Evolutionary conservation across 2,113 vertebrate species (phyloP), one percentile per base, ranked within the genome.

Genomic region (Lamprologus lemairii): DNA sequence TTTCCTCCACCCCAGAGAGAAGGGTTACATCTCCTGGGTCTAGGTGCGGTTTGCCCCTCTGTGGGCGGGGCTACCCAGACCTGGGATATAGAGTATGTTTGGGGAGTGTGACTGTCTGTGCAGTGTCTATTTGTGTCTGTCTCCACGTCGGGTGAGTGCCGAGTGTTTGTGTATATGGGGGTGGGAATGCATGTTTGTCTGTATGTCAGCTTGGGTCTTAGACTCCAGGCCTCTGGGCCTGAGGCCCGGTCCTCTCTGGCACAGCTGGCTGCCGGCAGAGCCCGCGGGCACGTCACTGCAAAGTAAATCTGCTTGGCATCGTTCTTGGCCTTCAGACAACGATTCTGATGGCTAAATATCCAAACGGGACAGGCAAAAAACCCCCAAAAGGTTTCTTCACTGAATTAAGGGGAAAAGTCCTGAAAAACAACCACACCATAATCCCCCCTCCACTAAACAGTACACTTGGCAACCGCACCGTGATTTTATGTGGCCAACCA

Each of bases 11-110:
- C 53, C 53, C 53, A 54, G 53, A 54, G 53, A 54, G n/a, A 54
- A 54, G 6, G n/a, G n/a, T 23, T 23, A 51, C 49, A 54, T 4
- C 10, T 54, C n/a, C 2, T 54, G 51, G 51, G 51, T 51, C 5
- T 1, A 0, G 49, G 49, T 53, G 0, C 3, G 2, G 49, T 6
- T 53, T 53, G 49, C 51, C 19, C 9, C 51, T 53, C 51, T 53
- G 51, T 0, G 19, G 5, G 51, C 1, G 1, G 19, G 19, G 19
- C 3, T 21, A 53, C 51, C 19, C 1, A 0, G 51, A 53, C 19
- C 19, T 21, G 51, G 51, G 51, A 11, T 11, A 21, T 54, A 54
- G 51, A 54, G 9, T 21, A 54, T 11, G 0, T 21, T 54, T 54
- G 51, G n/a, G 3, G 51, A 4, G 51, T 54, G n/a, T 21, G n/a